A percentile compares a stretch with the other conserved stretches of the same genome.
phyloP scores from a whole-genome alignment of 2,797 vertebrate genomes.

The Lithobates pipiens region DNA sequence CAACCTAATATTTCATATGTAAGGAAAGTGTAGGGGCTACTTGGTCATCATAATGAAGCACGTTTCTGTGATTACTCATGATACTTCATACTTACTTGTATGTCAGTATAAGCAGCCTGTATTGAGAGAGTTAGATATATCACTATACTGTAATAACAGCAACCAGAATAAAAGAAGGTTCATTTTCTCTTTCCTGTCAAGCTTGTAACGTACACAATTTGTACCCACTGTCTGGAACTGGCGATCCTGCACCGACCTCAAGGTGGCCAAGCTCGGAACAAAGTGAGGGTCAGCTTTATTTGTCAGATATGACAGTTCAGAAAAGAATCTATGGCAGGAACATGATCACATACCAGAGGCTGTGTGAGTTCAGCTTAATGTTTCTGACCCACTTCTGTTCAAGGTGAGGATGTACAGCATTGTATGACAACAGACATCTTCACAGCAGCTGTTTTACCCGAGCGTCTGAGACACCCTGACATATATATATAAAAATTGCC shows the following conservation, averaged over 20 bases:
- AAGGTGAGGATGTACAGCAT: constrained; percentile 9
- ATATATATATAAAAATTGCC: neutral
- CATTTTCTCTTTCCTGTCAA: neutral
- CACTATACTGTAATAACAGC: neutral
- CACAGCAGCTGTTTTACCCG: neutral
- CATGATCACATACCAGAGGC: constrained; percentile 23
- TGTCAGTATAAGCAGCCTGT: neutral
- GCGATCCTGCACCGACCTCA: constrained; percentile 13
- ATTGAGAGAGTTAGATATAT: neutral
- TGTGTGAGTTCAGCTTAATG: neutral
- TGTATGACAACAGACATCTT: neutral
- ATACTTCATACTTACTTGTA: too few relatives aligned
- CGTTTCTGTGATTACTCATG: too few relatives aligned
- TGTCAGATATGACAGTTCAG: constrained; percentile 44
- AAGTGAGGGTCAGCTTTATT: constrained; percentile 16
- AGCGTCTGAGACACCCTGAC: neutral
- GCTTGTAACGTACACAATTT: neutral
- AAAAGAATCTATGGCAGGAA: constrained; percentile 11
- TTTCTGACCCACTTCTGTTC: neutral
- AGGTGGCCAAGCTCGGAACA: constrained; percentile 12
- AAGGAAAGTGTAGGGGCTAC: too few relatives aligned
- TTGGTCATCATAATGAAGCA: too few relatives aligned
- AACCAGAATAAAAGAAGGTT: neutral
- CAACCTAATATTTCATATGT: too few relatives aligned
- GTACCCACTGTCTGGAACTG: constrained; percentile 10